phyloP scores from a whole-genome alignment of 1,140 invertebrate genomes.

The Odontomachus brunneus region DNA sequence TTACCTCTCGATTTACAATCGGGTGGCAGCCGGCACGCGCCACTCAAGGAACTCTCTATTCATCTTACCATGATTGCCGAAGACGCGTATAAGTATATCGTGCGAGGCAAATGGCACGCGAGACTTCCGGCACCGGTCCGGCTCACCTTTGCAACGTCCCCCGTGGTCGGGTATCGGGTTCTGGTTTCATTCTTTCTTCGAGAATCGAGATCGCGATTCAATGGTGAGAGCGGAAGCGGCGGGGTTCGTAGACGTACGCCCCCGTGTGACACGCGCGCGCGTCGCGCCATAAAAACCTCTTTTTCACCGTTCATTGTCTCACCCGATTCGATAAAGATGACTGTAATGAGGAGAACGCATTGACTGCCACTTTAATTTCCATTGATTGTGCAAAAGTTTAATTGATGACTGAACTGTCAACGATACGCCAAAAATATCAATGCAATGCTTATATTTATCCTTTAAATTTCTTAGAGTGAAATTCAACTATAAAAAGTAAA shows the following conservation, averaged over 20 bases:
- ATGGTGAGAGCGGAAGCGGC: constrained; percentile 78
- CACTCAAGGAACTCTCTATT: constrained; percentile 78
- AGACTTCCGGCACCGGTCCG: constrained; percentile 81
- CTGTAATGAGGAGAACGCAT: no score
- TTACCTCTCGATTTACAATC: constrained; percentile 48
- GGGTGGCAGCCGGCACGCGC: constrained; percentile 79
- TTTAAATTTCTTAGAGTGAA: no score
- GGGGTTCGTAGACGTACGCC: constrained; percentile 50
- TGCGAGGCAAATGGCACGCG: constrained; percentile 83
- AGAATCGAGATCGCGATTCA: constrained; percentile 76
- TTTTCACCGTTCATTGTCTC: constrained; percentile 59
- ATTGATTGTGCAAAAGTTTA: no score
- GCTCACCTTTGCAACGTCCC: constrained; percentile 59
- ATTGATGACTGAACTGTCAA: no score
- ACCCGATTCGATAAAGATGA: constrained; percentile 53
- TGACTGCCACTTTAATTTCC: no score
- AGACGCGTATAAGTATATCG: constrained; percentile 79
- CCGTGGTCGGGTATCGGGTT: constrained; percentile 73
- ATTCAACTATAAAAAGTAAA: no score
- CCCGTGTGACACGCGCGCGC: constrained; percentile 22
- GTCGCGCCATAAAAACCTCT: constrained; percentile 62
- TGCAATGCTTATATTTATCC: no score
- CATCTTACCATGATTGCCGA: constrained; percentile 80
- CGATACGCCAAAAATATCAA: no score
- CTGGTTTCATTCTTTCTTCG: constrained; percentile 76